These are phyloP conservation scores for Herminia tarsipennalis DNA, from an alignment of 2,888 invertebrate genomes.

Conservation along the genomic window DNA sequence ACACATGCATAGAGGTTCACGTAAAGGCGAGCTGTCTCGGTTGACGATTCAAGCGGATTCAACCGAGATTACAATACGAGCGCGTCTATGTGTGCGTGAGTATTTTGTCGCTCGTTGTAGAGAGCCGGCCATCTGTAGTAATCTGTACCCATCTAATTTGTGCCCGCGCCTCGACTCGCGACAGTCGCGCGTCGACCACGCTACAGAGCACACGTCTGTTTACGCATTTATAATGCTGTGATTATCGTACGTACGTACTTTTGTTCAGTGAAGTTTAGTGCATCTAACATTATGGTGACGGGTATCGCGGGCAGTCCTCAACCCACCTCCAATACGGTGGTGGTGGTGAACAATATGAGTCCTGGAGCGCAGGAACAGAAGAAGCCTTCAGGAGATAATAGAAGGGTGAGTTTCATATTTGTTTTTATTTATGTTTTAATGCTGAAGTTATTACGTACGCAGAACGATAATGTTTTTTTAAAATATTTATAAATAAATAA, in stretches of 20 bases:
- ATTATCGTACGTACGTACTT: conserved; percentile 42
- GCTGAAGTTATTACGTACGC: neutral
- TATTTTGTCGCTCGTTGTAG: too few species aligned
- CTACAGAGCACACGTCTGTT: conserved; percentile 48
- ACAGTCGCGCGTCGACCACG: conserved; percentile 76
- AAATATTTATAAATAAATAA: neutral
- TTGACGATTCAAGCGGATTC: too few species aligned
- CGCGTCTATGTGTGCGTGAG: too few species aligned
- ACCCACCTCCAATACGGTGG: conserved; percentile 56
- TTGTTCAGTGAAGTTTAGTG: conserved; percentile 45
- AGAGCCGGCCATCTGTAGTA: too few species aligned
- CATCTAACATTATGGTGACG: conserved; percentile 71
- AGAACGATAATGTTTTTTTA: neutral
- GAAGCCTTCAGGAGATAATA: conserved; percentile 69
- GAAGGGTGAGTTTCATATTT: conserved; percentile 66
- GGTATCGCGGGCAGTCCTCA: conserved; percentile 68
- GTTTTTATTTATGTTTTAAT: neutral
- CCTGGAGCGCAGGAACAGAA: conserved; percentile 61
- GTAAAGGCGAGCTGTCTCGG: too few species aligned
- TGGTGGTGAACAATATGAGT: conserved; percentile 58
- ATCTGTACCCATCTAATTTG: too few species aligned
- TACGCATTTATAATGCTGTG: conserved; percentile 51
- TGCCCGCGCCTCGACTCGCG: conserved; percentile 34
- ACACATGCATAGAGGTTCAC: too few species aligned
- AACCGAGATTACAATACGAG: too few species aligned